Evolutionary conservation across 2,888 invertebrate genomes (phyloP), one percentile per base, ranked within the genome.

Genomic region (Rutpela maculata): DNA sequence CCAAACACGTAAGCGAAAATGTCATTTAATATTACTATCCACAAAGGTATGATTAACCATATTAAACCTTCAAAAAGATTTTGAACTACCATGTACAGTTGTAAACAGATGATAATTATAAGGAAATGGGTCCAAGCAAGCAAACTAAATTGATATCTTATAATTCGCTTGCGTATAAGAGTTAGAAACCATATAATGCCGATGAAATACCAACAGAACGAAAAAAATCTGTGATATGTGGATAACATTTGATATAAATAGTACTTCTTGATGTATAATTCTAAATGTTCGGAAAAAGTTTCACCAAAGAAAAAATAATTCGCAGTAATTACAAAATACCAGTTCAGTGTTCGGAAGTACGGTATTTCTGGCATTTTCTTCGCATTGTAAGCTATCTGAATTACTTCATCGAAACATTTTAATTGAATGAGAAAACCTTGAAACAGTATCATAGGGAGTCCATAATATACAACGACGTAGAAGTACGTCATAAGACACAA

Each of bases 111-210:
- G 87, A 99, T 96, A 78, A 99, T 93, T 82, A 99, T 91, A 0
- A 99, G 97, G 17, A 99, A 98, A 89, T 99, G 99, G 7, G 99
- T 99, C 98, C 99, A 99, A 26, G 99, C 99, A 91, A 99, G 98
- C 87, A 99, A 92, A 78, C 98, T 98, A 90, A 99, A 99, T 91
- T 99, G 99, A 80, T 98, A 95, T 63, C 85, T 78, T 93, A 99
- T 96, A 90, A 99, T 98, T 91, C 99, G 98, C 83, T 96, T 96
- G 91, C 98, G 99, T 71, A 99, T 93, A 17, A 98, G 98, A 78
- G 98, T 92, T 59, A 99, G 98, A 91, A 99, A 99, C 95, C 97
- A 98, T 67, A 99, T 96, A 89, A 99, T 97, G 57, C 99, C 99
- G 83, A 95, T 92, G 86, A 98, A 96, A 91, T 99, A 99, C 82